These are phyloP conservation scores for Epistrophella euchroma DNA, from an alignment of 2,888 invertebrate species.

Conservation along the genomic window DNA sequence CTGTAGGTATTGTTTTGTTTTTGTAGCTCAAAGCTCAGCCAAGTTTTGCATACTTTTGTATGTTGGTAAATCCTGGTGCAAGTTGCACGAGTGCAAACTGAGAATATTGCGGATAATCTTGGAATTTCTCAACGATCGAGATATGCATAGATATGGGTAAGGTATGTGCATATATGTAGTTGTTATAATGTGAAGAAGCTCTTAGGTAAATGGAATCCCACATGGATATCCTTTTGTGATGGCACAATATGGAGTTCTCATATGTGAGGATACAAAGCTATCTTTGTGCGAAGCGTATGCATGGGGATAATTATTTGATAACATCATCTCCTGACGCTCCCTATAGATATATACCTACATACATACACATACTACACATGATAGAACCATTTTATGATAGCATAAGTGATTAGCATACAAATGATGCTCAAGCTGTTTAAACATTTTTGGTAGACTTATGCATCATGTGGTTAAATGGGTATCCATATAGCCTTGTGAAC, in stretches of 20 bases:
- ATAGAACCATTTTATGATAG: slow-evolving; percentile 65
- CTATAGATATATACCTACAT: background rate
- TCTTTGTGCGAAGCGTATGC: background rate
- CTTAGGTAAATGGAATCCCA: slow-evolving; percentile 1
- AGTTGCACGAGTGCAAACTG: slow-evolving; percentile 24
- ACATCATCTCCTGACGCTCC: slow-evolving; percentile 43
- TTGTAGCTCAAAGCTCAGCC: slow-evolving; percentile 2
- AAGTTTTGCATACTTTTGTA: background rate
- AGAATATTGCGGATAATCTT: slow-evolving; percentile 20
- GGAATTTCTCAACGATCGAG: slow-evolving; percentile 19
- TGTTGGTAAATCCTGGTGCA: slow-evolving; percentile 1
- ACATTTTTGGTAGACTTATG: slow-evolving; percentile 53
- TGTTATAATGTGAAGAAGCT: background rate
- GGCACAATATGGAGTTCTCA: slow-evolving; percentile 20
- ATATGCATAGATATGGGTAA: background rate
- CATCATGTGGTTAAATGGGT: slow-evolving; percentile 36
- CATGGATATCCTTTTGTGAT: slow-evolving; percentile 40
- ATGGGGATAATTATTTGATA: slow-evolving; percentile 70
- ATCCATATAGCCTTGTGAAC: slow-evolving; percentile 12
- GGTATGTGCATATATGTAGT: background rate
- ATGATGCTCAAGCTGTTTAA: slow-evolving; percentile 62
- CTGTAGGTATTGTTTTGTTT: background rate
- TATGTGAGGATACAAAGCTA: background rate
- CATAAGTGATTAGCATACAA: slow-evolving; percentile 71
- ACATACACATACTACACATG: background rate